Conservation (phyloP, 2,113 vertebrate genomes). For the Cyprinodon tularosa region DNA sequence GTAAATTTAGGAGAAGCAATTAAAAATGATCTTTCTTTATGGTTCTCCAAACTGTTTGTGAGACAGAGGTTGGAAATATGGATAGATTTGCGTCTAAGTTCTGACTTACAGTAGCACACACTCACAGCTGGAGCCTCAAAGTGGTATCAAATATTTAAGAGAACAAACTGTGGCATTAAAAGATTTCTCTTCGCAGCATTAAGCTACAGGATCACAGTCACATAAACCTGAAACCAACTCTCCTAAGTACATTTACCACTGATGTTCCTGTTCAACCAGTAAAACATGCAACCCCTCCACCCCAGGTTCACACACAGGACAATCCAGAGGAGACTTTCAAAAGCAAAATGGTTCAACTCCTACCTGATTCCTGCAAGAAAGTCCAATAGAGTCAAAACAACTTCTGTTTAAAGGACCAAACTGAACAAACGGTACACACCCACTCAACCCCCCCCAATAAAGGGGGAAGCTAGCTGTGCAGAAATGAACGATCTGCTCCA, state of each 20-base stretch:
- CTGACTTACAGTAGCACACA: not conserved
- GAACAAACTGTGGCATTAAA: not conserved
- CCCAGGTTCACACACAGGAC: not conserved
- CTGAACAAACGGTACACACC: conserved; percentile 8
- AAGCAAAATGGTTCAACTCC: not conserved
- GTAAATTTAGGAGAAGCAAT: not conserved
- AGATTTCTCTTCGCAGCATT: not conserved
- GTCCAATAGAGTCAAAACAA: conserved; percentile 19
- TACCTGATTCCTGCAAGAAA: conserved; percentile 25
- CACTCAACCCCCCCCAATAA: conserved; percentile 2
- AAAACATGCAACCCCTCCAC: conserved; percentile 26
- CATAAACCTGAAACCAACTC: not conserved
- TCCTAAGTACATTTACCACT: conserved; percentile 8
- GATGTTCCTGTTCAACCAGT: conserved; percentile 24
- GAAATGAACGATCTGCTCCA: conserved; percentile 9
- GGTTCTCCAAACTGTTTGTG: not conserved
- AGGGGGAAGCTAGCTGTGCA: conserved; percentile 18
- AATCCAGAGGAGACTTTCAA: conserved; percentile 4
- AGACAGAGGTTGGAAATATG: not conserved
- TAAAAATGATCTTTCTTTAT: not conserved
- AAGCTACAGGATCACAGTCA: not conserved
- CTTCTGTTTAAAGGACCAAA: conserved; percentile 3
- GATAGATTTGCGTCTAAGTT: not conserved
- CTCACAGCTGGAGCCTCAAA: not conserved
- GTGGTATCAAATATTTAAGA: not conserved